These are phyloP conservation scores for Drosophila burlai DNA, from an alignment of 1,140 invertebrate species.

Conservation along the genomic window DNA sequence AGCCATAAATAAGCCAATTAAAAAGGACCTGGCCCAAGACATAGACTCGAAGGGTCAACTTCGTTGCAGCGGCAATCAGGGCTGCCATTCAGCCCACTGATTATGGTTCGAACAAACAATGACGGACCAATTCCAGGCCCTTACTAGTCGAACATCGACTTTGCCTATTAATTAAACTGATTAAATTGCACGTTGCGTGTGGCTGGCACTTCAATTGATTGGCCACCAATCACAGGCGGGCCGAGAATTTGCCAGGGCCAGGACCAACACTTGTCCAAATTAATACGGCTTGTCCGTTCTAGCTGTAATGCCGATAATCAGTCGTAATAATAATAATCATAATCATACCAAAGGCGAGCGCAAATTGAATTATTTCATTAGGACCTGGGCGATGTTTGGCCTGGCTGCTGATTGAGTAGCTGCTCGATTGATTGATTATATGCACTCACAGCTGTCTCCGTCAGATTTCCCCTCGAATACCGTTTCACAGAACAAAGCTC, in stretches of 20 bases:
- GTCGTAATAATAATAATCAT: conserved; percentile 51
- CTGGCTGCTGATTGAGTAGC: conserved; percentile 37
- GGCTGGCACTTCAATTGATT: conserved; percentile 44
- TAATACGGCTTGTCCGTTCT: conserved; percentile 37
- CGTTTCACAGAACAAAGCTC: conserved; percentile 7
- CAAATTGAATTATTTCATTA: conserved; percentile 75
- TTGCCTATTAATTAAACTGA: conserved; percentile 78
- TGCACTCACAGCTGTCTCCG: conserved; percentile 3
- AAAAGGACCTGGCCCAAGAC: conserved; percentile 10
- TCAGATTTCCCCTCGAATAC: neutral
- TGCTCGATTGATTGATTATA: conserved; percentile 40
- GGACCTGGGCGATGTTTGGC: conserved; percentile 19
- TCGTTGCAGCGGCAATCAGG: conserved; percentile 49
- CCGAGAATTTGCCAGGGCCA: conserved; percentile 7
- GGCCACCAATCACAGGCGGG: conserved; percentile 27
- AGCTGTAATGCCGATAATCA: conserved; percentile 54
- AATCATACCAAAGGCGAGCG: conserved; percentile 54
- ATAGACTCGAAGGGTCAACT: neutral
- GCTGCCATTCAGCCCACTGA: conserved; percentile 33
- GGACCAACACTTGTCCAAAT: conserved; percentile 47
- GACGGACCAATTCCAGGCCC: conserved; percentile 31
- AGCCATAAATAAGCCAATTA: conserved; percentile 60
- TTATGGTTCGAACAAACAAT: conserved; percentile 51
- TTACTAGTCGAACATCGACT: conserved; percentile 5
- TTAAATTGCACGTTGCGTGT: conserved; percentile 63